Base-by-base conservation (phyloP, 2,888 invertebrate species). In the Opisthograptis luteolata region DNA sequence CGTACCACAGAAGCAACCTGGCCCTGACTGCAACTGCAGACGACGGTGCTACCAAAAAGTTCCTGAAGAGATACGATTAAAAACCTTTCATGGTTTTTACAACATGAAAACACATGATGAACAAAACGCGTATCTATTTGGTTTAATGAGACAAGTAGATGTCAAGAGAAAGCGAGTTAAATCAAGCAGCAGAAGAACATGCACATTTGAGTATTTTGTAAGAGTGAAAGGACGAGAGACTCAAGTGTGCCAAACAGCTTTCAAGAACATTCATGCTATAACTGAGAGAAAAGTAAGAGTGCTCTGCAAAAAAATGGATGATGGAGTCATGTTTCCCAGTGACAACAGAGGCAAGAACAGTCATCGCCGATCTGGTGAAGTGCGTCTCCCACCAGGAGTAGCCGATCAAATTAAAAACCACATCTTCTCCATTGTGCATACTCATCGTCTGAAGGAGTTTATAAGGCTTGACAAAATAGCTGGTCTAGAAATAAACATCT, bases 101-200 rank as follows among this genome's bases (percentile, higher is more conserved):
- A 84, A 89, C 3, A 89, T 92, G 84, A 91, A 92, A 72, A 90
- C 88, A 13, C 92, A 92, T 68, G 92, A 92, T 76, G 92, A 92
- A 72, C 92, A 92, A 73, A 92, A 92, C 78, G 92, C 92, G 17
- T 92, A 92, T 70, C 79, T 92, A 56, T 92, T 91, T 76, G 92
- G 92, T 12, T 80, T 92, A 1, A 92, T 92, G 87, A 81, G 92
- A 54, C 92, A 92, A 70, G 91, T 92, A 3, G 92, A 92, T 69
- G 91, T 92, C 0, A 91, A 92, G 68, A 79, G 92, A 70, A 92
- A 92, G 79, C 82, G 92, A 68, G 91, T 91, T 0, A 90, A 92
- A 68, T 80, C 84, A 8, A 92, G 91, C 60, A 92, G 90, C 48
- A 73, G 92, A 27, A 77, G 92, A 45, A 92, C 92, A 20, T 92